Evolutionary conservation across 2,797 vertebrate genomes (phyloP), one percentile per base, ranked within the genome.

Genomic region (Bufotes viridis): DNA sequence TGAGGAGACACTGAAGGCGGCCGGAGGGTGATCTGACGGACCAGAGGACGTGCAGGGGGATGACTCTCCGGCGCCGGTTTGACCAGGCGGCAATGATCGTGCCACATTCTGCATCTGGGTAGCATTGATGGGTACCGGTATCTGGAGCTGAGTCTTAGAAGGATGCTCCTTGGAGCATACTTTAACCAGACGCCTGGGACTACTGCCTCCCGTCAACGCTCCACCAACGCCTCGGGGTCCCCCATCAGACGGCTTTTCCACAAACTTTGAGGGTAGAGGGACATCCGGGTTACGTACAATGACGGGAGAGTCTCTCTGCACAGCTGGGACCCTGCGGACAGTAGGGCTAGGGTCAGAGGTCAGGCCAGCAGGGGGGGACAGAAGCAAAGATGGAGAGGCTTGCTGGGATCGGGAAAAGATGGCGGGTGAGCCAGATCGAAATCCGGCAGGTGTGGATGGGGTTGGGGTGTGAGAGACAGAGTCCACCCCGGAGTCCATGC

Each of bases 211-310:
- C 94, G 93, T 95, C 0, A 57, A 81, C 14, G 63, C 42, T 55
- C 61, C 93, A 5, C 80, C 67, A 8, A 87, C 82, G 2, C 58
- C 67, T 14, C 75, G 76, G 14, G 82, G 49, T n/a, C 86, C 51
- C 0, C 90, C 90, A 67, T 90, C 26, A 85, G 90, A 87, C 0
- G 91, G 92, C 82, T 94, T 93, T 58, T 93, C 94, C 0, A 93
- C 91, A 89, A 94, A 95, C 53, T 93, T 94, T 78, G 94, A 93
- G 22, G 94, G 94, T 15, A 94, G 87, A 0, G 97, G 97, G 86
- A 97, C 96, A 22, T 98, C 97, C 0, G 97, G 97, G 93, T 97
- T 98, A 70, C 97, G 95, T 24, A 98, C 97, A 79, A 98, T 97
- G 88, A 98, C 96, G 0, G 97, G 97, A 0, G 97, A 98, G 91